phyloP scores from a whole-genome alignment of 2,113 vertebrate species.

The Hemiprocne comata region DNA sequence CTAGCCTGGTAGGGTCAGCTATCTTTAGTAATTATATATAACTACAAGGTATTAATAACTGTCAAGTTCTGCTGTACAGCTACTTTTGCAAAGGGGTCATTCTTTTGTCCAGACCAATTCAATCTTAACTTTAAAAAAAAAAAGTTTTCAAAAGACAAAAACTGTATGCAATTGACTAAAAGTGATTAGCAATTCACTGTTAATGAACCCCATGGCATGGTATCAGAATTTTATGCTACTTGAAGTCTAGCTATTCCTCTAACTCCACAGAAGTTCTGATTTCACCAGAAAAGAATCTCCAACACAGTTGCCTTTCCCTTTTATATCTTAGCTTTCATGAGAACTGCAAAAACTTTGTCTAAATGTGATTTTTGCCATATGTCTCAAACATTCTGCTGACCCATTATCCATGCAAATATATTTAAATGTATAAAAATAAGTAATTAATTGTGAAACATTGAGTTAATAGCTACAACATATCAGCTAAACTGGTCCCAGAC shows the following conservation, averaged over 20 bases:
- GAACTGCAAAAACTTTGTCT: neutral
- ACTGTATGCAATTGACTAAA: neutral
- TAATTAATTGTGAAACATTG: neutral
- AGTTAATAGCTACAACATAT: neutral
- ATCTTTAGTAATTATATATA: conserved; percentile 35
- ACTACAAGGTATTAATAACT: conserved; percentile 47
- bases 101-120: neutral
- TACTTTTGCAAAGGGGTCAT: neutral
- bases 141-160: neutral
- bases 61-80: neutral
- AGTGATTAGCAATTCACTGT: neutral
- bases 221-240: neutral
- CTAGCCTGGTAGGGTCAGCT: conserved; percentile 3
- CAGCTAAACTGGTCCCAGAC: neutral
- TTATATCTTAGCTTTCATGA: neutral
- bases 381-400: neutral
- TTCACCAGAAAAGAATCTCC: neutral
- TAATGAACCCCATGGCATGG: neutral
- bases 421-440: neutral
- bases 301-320: neutral
- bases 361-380: neutral
- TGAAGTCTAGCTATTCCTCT: neutral
- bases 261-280: conserved; percentile 3
- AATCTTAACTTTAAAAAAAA: neutral
- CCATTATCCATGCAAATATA: neutral